phyloP scores from a whole-genome alignment of 2,888 invertebrate genomes.

The Allophyes oxyacanthae region DNA sequence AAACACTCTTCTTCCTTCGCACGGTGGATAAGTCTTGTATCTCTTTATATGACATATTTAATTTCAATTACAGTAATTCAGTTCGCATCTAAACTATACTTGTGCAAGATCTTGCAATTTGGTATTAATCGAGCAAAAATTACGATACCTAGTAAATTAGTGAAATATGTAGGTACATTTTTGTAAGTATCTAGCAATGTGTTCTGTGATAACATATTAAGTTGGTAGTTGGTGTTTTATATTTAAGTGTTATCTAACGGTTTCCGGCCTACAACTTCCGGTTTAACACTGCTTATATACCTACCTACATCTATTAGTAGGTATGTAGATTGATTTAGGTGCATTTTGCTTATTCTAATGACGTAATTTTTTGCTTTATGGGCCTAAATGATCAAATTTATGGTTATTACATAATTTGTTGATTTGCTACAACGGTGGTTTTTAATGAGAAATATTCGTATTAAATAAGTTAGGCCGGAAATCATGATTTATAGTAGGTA shows the following conservation, averaged over 20 bases:
- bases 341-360: too few species aligned
- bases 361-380: slow-evolving; percentile 23
- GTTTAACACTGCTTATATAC: slow-evolving; percentile 11
- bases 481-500: slow-evolving; percentile 14
- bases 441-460: too few species aligned
- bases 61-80: slow-evolving; percentile 55
- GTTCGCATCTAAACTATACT: slow-evolving; percentile 53
- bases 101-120: slow-evolving; percentile 47
- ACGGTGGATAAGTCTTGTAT: slow-evolving; percentile 86
- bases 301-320: slow-evolving; percentile 4
- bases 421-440: slow-evolving; percentile 7
- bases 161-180: slow-evolving; percentile 14
- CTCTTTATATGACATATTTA: slow-evolving; percentile 79
- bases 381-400: neutral
- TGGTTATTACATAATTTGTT: slow-evolving; percentile 11
- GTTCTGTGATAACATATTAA: slow-evolving; percentile 2
- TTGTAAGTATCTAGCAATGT: slow-evolving; percentile 11
- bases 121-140: slow-evolving; percentile 33
- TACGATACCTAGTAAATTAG: slow-evolving; percentile 30
- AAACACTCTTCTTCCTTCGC: slow-evolving; percentile 73
- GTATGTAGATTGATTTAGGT: slow-evolving; percentile 18
- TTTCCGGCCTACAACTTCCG: slow-evolving; percentile 44
- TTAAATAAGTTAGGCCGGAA: slow-evolving; percentile 34
- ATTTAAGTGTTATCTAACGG: slow-evolving; percentile 26
- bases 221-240: slow-evolving; percentile 22